Evolutionary conservation across 2,113 vertebrate genomes (phyloP).

Genomic region (Clupea harengus): DNA sequence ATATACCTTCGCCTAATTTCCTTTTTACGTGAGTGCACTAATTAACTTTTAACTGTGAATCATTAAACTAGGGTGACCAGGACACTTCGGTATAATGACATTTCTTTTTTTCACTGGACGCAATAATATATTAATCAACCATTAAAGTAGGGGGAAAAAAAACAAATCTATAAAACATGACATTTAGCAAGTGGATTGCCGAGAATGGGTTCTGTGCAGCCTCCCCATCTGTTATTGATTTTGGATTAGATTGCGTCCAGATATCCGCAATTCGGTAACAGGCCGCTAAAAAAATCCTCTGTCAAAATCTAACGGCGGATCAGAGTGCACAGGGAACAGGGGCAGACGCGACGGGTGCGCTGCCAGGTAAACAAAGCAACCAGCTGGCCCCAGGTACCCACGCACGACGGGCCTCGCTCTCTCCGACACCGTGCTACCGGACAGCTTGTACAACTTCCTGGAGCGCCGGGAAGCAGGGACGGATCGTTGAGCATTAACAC

Average conservation of each 20-base stretch:
- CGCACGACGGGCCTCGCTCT: background rate
- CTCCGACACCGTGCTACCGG: background rate
- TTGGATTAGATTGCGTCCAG: background rate
- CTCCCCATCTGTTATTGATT: slow-evolving; percentile 10
- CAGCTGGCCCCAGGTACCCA: background rate
- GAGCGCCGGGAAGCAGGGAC: slow-evolving; percentile 25
- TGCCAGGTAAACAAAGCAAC: background rate
- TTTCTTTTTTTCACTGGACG: background rate
- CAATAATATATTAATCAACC: slow-evolving; percentile 1
- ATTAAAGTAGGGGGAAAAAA: background rate
- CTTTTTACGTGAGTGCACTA: background rate
- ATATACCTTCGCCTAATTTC: background rate
- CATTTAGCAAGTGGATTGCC: slow-evolving; percentile 13
- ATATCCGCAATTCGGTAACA: background rate
- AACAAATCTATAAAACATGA: background rate
- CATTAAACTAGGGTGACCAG: background rate
- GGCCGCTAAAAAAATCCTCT: background rate
- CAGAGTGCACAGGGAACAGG: background rate
- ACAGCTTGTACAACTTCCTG: slow-evolving; percentile 45
- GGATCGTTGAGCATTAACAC: slow-evolving; percentile 37
- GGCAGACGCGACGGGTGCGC: background rate
- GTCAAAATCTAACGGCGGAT: background rate
- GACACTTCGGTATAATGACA: background rate
- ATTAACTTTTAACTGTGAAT: slow-evolving; percentile 7
- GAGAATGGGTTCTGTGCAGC: background rate